A percentile compares a stretch with the other conserved stretches of the same genome.
Evolutionary conservation across 2,113 vertebrate species (phyloP).

Genomic region (Xenopus laevis): DNA sequence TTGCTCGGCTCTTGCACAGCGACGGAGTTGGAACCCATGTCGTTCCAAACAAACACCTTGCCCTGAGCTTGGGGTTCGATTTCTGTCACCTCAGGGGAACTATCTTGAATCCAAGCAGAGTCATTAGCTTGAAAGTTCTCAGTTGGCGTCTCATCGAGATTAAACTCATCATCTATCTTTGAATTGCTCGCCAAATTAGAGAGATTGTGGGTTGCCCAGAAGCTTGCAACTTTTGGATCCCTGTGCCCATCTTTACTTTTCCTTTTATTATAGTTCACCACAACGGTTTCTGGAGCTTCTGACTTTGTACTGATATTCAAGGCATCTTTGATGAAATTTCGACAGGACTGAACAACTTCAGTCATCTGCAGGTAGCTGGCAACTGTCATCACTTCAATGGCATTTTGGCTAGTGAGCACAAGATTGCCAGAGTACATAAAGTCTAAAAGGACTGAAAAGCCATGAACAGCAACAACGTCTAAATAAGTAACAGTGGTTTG

Average conservation of each 20-base stretch:
- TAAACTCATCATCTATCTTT: conserved; percentile 71
- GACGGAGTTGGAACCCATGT: conserved; percentile 71
- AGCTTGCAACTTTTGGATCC: conserved; percentile 88
- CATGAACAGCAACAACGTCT: conserved; percentile 93
- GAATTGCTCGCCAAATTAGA: conserved; percentile 86
- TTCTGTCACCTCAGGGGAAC: conserved; percentile 86
- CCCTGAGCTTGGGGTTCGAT: conserved; percentile 72
- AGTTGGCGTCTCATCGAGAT: conserved; percentile 68
- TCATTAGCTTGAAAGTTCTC: conserved; percentile 87
- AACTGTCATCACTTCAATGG: conserved; percentile 98
- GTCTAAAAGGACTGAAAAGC: conserved; percentile 97
- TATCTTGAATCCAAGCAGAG: conserved; percentile 81
- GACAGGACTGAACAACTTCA: conserved; percentile 93
- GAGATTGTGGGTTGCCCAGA: conserved; percentile 96
- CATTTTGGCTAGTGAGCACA: conserved; percentile 96
- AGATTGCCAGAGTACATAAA: conserved; percentile 98
- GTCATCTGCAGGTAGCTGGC: conserved; percentile 99
- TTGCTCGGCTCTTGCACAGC: conserved; percentile 80
- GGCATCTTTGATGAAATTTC: conserved; percentile 96
- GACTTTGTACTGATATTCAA: conserved; percentile 98
- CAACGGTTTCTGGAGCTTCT: conserved; percentile 91
- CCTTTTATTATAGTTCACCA: conserved; percentile 96
- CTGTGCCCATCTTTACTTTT: conserved; percentile 75
- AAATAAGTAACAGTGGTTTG: conserved; percentile 94
- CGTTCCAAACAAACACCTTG: conserved; percentile 94